These are phyloP conservation scores for Scaptodrosophila latifasciaeformis DNA, from an alignment of 2,888 invertebrate genomes.

Conservation along the genomic window DNA sequence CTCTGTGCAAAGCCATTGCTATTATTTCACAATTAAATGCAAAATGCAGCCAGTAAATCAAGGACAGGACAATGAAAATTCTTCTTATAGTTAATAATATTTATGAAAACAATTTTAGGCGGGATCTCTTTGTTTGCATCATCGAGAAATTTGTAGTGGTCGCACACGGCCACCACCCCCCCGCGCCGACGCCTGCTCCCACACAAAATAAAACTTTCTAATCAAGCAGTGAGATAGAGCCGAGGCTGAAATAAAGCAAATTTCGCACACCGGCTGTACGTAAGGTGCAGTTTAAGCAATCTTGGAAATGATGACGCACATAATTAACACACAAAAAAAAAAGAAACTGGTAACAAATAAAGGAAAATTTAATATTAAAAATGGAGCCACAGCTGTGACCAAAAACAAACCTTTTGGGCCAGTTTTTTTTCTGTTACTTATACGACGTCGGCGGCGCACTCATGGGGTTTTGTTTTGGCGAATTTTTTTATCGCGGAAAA, in stretches of 20 bases:
- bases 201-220: slow-evolving; percentile 49
- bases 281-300: slow-evolving; percentile 27
- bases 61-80: no score
- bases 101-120: slow-evolving; percentile 19
- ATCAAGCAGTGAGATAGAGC: slow-evolving; percentile 50
- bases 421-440: no score
- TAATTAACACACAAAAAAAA: neutral
- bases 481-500: no score
- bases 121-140: no score
- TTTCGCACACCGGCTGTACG: slow-evolving; percentile 54
- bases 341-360: no score
- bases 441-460: no score
- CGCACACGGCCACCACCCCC: slow-evolving; percentile 11
- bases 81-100: no score
- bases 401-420: no score
- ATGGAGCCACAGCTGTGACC: no score
- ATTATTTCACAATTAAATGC: slow-evolving; percentile 1
- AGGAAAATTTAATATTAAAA: no score
- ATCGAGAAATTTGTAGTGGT: slow-evolving; percentile 43
- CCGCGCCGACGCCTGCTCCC: slow-evolving; percentile 6
- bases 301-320: slow-evolving; percentile 61
- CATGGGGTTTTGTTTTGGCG: no score
- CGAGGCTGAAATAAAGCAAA: slow-evolving; percentile 20
- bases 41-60: neutral
- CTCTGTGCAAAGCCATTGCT: no score